These are phyloP conservation scores for Heliconius melpomene DNA, from an alignment of 1,140 invertebrate genomes.

Conservation along the genomic window DNA sequence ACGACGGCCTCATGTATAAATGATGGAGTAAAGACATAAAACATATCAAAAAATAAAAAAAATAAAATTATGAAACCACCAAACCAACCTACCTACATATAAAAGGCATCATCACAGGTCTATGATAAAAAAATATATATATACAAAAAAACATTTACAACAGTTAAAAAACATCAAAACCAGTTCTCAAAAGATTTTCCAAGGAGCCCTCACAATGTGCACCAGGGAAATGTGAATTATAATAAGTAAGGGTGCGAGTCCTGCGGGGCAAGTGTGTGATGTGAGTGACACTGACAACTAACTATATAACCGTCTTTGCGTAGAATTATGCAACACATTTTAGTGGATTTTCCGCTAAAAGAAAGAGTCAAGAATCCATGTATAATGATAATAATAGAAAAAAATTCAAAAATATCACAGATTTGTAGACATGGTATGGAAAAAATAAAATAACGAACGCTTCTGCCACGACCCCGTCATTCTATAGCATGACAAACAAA, in stretches of 20 bases:
- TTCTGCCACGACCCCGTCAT: too few species aligned
- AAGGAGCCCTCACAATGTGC: conserved; percentile 20
- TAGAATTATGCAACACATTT: too few species aligned
- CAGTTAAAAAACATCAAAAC: conserved; percentile 9
- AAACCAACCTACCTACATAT: not conserved
- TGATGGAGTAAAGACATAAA: too few species aligned
- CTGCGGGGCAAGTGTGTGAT: conserved; percentile 23
- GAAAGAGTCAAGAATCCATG: too few species aligned
- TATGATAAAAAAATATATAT: not conserved
- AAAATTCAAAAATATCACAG: too few species aligned
- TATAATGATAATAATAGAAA: too few species aligned
- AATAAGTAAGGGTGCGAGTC: conserved; percentile 33
- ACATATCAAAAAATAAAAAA: not conserved
- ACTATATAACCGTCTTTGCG: not conserved
- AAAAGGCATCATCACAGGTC: not conserved
- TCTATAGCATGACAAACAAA: too few species aligned
- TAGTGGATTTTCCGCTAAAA: too few species aligned
- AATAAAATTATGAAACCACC: too few species aligned
- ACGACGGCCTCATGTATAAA: too few species aligned
- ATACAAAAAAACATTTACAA: not conserved
- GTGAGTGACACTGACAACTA: not conserved
- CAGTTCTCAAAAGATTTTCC: conserved; percentile 14
- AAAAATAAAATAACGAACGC: too few species aligned
- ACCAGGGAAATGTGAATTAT: conserved; percentile 34
- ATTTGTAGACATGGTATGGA: too few species aligned